These are phyloP conservation scores for Drosophila sordidapex DNA, from an alignment of 2,888 invertebrate genomes.

Conservation along the genomic window DNA sequence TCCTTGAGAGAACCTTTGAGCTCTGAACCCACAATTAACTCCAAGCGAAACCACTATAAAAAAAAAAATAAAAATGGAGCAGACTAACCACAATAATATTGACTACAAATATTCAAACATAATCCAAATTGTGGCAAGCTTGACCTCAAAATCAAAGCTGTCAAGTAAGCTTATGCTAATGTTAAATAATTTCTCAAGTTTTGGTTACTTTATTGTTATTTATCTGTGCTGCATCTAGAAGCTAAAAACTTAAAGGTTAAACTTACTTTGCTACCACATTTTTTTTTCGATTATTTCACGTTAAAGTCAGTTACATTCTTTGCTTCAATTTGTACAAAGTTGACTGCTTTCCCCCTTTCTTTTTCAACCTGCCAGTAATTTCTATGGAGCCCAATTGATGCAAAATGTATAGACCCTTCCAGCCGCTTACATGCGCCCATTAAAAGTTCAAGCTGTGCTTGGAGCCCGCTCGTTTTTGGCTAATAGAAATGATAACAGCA, in stretches of 20 bases:
- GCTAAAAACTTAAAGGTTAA: not conserved
- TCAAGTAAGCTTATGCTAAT: not conserved
- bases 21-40: conserved; percentile 20
- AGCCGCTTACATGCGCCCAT: not conserved
- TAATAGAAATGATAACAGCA: conserved; percentile 73
- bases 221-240: not conserved
- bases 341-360: not conserved
- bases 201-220: not conserved
- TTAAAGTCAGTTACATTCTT: not conserved
- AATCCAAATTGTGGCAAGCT: not conserved
- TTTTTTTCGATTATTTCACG: not conserved
- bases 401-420: conserved; percentile 8
- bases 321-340: not conserved
- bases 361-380: not conserved
- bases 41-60: not conserved
- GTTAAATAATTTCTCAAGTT: not conserved
- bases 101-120: not conserved
- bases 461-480: conserved; percentile 35
- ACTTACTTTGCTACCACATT: not conserved
- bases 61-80: not conserved
- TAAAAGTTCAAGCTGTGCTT: conserved; percentile 13
- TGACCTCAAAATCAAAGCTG: not conserved
- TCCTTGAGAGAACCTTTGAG: conserved; percentile 44
- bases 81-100: not conserved
- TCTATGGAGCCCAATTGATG: conserved; percentile 21